A percentile compares a stretch with the other conserved stretches of the same genome.
Evolutionary conservation across 2,797 vertebrate genomes (phyloP).

Genomic region (Pipistrellus kuhlii): DNA sequence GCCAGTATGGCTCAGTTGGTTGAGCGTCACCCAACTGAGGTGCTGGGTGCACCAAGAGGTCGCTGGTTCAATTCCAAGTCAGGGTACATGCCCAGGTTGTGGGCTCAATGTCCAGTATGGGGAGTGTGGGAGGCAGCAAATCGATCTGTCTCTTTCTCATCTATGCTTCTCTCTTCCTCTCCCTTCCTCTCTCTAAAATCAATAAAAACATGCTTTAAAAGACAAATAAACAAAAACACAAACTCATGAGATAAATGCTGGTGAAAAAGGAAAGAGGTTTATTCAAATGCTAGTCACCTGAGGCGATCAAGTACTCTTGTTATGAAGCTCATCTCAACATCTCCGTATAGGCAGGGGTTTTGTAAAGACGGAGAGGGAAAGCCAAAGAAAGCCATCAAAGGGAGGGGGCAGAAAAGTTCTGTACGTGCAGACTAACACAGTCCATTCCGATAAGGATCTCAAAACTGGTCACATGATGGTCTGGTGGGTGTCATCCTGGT

Average conservation of each 20-base stretch:
- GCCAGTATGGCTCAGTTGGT: not conserved
- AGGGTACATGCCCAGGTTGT: not conserved
- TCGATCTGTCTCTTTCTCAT: not conserved
- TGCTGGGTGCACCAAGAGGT: no score
- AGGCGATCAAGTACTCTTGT: not conserved
- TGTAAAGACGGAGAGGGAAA: not conserved
- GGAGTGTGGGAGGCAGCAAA: not conserved
- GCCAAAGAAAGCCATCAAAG: not conserved
- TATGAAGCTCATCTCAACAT: not conserved
- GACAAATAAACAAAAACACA: not conserved
- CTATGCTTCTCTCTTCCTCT: not conserved
- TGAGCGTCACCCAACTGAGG: no score
- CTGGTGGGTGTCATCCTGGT: not conserved
- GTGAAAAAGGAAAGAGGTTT: not conserved
- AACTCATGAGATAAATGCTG: not conserved
- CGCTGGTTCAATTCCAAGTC: not conserved
- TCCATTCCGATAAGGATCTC: not conserved
- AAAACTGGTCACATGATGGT: not conserved
- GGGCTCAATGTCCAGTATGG: not conserved
- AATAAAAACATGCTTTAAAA: not conserved
- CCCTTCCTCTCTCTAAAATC: not conserved
- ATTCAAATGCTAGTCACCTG: not conserved
- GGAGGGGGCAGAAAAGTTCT: not conserved
- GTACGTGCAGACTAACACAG: not conserved
- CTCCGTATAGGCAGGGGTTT: not conserved